phyloP scores from a whole-genome alignment of 1,140 invertebrate genomes.

The Druon quercuslanigerum region DNA sequence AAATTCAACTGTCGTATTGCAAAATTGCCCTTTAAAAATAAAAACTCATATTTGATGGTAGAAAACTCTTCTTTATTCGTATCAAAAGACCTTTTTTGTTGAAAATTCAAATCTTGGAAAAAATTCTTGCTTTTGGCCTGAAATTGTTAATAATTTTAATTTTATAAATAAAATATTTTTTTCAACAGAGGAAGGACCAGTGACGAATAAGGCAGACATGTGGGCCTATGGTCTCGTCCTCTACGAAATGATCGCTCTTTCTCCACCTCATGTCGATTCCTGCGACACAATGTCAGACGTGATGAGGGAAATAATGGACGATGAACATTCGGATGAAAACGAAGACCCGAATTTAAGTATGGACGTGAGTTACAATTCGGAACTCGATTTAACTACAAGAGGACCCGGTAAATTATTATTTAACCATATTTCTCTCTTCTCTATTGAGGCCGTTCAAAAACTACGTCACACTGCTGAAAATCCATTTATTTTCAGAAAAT shows the following conservation, averaged over 20 bases:
- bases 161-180: slow-evolving; percentile 40
- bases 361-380: slow-evolving; percentile 50
- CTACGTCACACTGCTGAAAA: no score
- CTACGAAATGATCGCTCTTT: slow-evolving; percentile 88
- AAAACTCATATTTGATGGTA: no score
- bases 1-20: no score
- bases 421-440: neutral
- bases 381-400: slow-evolving; percentile 22
- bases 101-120: no score
- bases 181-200: slow-evolving; percentile 70
- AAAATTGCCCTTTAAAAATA: no score
- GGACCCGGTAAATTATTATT: slow-evolving; percentile 48
- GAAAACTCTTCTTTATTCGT: no score
- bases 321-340: slow-evolving; percentile 43
- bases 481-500: no score
- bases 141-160: no score
- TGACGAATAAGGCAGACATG: slow-evolving; percentile 86
- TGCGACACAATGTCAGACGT: neutral
- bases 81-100: no score
- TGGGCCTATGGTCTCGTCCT: slow-evolving; percentile 86
- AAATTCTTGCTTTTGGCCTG: no score
- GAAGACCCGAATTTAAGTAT: slow-evolving; percentile 46
- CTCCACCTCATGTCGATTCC: slow-evolving; percentile 78
- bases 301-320: neutral
- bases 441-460: no score